Conservation (phyloP, 2,113 vertebrate genomes). For the Bathybates hornii region DNA sequence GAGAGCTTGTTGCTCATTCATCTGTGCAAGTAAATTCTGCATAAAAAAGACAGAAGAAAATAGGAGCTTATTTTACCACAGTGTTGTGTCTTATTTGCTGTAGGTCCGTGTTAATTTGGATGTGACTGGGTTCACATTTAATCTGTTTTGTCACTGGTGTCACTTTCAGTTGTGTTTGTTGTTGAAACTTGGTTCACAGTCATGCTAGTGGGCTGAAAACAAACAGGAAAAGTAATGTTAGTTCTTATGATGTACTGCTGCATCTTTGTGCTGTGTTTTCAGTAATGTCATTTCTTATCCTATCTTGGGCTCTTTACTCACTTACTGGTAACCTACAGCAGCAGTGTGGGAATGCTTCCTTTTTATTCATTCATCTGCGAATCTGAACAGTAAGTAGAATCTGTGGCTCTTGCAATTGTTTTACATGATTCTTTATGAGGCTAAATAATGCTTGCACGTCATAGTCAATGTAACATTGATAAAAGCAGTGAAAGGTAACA, state of each 20-base stretch:
- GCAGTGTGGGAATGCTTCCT: not conserved
- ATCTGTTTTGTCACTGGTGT: constrained; percentile 29
- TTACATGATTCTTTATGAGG: not conserved
- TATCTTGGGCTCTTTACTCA: not conserved
- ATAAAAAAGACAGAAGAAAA: constrained; percentile 32
- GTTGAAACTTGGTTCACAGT: not conserved
- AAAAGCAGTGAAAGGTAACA: not conserved
- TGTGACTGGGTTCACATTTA: constrained; percentile 1
- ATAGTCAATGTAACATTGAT: not conserved
- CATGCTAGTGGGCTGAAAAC: not conserved
- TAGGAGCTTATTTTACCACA: constrained; percentile 15
- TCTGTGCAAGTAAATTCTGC: not conserved
- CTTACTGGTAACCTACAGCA: not conserved
- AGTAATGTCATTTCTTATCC: not conserved
- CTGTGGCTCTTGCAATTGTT: not conserved
- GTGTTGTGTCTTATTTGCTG: not conserved
- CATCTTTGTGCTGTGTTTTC: not conserved
- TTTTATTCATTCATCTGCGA: not conserved
- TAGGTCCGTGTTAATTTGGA: constrained; percentile 8
- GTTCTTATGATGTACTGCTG: not conserved
- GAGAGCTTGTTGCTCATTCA: constrained; percentile 10
- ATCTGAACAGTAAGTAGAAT: not conserved
- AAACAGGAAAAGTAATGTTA: not conserved
- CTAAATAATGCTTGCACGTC: not conserved
- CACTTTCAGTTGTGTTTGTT: not conserved